phyloP scores from a whole-genome alignment of 2,888 invertebrate species.

The Blera fallax region DNA sequence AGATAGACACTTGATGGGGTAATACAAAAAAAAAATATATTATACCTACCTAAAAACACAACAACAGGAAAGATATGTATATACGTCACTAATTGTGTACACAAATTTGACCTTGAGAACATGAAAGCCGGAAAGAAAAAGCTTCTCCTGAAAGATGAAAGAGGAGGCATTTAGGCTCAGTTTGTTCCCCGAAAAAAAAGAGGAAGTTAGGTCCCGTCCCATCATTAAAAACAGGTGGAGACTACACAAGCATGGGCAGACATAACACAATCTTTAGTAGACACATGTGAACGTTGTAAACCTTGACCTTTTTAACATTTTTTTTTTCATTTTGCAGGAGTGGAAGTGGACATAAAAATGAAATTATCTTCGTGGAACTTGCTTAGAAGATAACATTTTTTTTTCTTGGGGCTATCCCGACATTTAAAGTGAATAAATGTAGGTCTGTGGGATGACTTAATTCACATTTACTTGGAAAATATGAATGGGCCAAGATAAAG shows the following conservation, averaged over 20 bases:
- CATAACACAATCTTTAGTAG: constrained; percentile 25
- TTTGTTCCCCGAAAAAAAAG: background rate
- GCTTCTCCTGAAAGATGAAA: constrained; percentile 18
- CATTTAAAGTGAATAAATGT: constrained; percentile 11
- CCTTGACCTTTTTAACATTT: constrained; percentile 63
- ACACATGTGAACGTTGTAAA: constrained; percentile 15
- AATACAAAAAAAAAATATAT: background rate
- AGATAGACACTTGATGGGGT: constrained; percentile 1
- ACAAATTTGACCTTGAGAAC: constrained; percentile 63
- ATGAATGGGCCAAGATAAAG: constrained; percentile 25
- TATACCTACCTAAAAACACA: background rate
- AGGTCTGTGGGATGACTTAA: constrained; percentile 42
- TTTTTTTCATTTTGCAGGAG: background rate
- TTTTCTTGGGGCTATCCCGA: background rate
- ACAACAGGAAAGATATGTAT: constrained; percentile 36
- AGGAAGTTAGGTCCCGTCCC: background rate
- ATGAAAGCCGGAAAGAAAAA: constrained; percentile 30
- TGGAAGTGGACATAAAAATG: constrained; percentile 3
- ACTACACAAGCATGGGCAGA: constrained; percentile 8
- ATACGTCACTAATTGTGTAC: constrained; percentile 65
- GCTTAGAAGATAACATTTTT: background rate
- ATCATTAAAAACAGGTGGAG: background rate
- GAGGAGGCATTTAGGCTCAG: constrained; percentile 42
- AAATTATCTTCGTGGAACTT: constrained; percentile 24
- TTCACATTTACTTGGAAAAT: constrained; percentile 30